Conservation (phyloP, 1,140 invertebrate species). For the Drosophila orosa region DNA sequence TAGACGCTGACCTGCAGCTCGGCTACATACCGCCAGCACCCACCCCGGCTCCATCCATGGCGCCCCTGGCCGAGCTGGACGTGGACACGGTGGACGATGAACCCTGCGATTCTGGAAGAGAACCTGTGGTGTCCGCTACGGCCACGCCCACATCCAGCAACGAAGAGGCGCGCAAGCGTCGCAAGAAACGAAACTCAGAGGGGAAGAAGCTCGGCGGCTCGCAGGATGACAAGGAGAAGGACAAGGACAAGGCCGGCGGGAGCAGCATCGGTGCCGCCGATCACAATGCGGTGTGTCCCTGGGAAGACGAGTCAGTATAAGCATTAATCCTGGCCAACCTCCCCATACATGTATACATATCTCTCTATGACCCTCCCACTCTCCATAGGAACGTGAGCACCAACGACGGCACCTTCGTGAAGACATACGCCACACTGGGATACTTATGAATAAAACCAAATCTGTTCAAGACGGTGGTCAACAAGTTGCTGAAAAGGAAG, state of each 20-base stretch:
- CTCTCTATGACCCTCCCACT: too few relatives aligned
- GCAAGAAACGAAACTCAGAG: conserved; percentile 70
- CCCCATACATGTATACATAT: too few relatives aligned
- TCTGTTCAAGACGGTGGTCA: conserved; percentile 67
- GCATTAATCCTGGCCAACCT: too few relatives aligned
- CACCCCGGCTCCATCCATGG: conserved; percentile 83
- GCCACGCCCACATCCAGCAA: conserved; percentile 34
- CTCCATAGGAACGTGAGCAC: conserved; percentile 89
- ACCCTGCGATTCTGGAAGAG: conserved; percentile 58
- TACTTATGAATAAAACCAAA: conserved; percentile 89
- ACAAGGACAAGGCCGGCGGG: conserved; percentile 57
- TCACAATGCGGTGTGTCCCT: conserved; percentile 92
- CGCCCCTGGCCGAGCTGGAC: conserved; percentile 88
- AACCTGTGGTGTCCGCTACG: conserved; percentile 6
- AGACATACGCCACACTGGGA: conserved; percentile 94
- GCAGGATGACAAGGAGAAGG: conserved; percentile 66
- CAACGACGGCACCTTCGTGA: conserved; percentile 94
- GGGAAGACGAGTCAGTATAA: conserved; percentile 94
- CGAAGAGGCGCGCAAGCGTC: conserved; percentile 78
- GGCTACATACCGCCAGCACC: conserved; percentile 75
- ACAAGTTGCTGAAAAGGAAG: conserved; percentile 64
- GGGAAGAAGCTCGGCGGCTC: conserved; percentile 63
- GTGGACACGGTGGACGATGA: conserved; percentile 88
- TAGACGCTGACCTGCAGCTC: conserved; percentile 51
- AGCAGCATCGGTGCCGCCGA: conserved; percentile 78